Conservation (phyloP, 2,113 vertebrate species). For the Narcine bancroftii region DNA sequence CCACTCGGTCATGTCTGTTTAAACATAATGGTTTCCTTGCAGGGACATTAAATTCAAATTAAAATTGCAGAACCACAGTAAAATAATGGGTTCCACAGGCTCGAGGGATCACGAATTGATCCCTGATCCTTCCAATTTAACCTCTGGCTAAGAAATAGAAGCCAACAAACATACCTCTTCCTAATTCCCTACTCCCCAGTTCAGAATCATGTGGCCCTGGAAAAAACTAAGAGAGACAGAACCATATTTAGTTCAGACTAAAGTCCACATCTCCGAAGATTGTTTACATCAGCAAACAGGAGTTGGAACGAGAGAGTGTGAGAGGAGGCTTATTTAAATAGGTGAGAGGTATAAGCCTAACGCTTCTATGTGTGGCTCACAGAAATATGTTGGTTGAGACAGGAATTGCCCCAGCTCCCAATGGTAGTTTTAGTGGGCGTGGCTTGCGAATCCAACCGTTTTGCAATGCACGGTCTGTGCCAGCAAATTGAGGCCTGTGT, state of each 20-base stretch:
- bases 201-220: not conserved
- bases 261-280: not conserved
- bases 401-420: no score
- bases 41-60: not conserved
- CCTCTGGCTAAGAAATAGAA: not conserved
- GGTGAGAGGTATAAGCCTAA: no score
- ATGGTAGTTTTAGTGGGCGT: no score
- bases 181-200: not conserved
- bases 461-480: no score
- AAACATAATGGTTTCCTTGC: not conserved
- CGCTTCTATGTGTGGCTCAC: no score
- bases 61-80: not conserved
- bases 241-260: not conserved
- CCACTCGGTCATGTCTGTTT: conserved; percentile 44
- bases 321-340: no score
- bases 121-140: not conserved
- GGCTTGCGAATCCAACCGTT: no score
- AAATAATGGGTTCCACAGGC: not conserved
- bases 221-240: not conserved
- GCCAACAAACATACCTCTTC: not conserved
- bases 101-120: not conserved
- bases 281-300: no score
- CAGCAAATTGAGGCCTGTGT: no score
- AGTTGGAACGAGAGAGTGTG: no score
- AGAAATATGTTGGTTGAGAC: no score